Evolutionary conservation across 2,888 invertebrate species (phyloP).

Genomic region (Ganaspis brasiliensis): DNA sequence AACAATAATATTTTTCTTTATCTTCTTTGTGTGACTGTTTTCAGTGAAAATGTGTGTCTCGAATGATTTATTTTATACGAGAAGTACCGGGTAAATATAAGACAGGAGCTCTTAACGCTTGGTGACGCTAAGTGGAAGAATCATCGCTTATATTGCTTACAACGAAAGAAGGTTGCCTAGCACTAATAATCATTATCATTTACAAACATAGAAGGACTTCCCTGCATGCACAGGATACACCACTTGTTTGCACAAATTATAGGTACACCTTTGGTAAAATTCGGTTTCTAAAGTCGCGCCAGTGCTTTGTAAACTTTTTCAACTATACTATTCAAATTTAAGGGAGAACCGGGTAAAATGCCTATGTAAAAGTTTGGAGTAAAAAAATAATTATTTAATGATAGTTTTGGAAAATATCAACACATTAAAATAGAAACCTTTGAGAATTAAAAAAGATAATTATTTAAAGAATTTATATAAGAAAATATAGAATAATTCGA

Average conservation of each 20-base stretch:
- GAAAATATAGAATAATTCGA: too few relatives aligned
- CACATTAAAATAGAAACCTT: too few relatives aligned
- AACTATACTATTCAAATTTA: conserved; percentile 43
- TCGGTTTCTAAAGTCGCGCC: conserved; percentile 53
- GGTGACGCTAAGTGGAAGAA: conserved; percentile 74
- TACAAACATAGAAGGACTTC: conserved; percentile 56
- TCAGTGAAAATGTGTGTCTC: conserved; percentile 16
- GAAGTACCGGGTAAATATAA: conserved; percentile 65
- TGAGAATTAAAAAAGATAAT: too few relatives aligned
- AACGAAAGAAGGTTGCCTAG: conserved; percentile 48
- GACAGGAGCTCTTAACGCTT: conserved; percentile 74
- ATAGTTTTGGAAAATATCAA: too few relatives aligned
- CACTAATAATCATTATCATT: conserved; percentile 59
- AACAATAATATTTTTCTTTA: neutral
- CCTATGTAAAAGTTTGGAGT: too few relatives aligned
- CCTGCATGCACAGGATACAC: conserved; percentile 43
- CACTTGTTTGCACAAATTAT: conserved; percentile 49
- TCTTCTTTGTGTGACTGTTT: conserved; percentile 10
- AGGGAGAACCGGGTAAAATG: too few relatives aligned
- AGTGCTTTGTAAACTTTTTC: conserved; percentile 66
- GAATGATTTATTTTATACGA: conserved; percentile 28
- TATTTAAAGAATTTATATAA: too few relatives aligned
- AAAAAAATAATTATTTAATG: too few relatives aligned
- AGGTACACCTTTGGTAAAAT: conserved; percentile 16
- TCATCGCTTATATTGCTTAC: conserved; percentile 63